Evolutionary conservation across 2,797 vertebrate genomes (phyloP), one percentile per base, ranked within the genome.

Genomic region (Loriculus beryllinus): DNA sequence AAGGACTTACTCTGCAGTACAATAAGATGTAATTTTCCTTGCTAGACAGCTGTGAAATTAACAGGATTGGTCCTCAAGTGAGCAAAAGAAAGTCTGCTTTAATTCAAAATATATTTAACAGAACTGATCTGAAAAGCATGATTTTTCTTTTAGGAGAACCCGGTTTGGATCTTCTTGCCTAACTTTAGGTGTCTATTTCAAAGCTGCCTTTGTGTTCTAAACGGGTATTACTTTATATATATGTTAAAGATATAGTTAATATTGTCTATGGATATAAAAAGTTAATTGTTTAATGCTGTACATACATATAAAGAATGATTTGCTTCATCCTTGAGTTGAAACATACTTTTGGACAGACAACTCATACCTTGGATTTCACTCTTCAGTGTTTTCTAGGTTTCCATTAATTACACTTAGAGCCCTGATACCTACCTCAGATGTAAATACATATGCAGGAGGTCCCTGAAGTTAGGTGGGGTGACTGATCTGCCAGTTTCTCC

Each of bases 401-500:
- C 31, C 39, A 29, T 8, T 78, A 65, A 69, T 76, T 89, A n/a
- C 25, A 35, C 29, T 67, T 40, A 67, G 63, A 83, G 29, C 49
- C 65, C 83, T 39, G 28, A 23, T 91, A 35, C 25, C 62, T 63
- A 18, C 42, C 59, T 90, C 42, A 63, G 80, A 56, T 88, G 77
- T 86, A 82, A 89, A 95, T 90, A 62, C 69, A 69, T 54, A 65
- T 79, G 72, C 90, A 93, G 82, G 79, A 91, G 82, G 69, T 56
- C 90, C 33, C 69, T 82, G 64, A 70, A 92, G 60, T 65, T 67
- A 56, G 82, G 62, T 91, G 87, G 85, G 93, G 96, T 96, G 95
- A 95, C 71, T 96, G 90, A 93, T 90, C 93, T 96, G 94, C 94
- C 88, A 90, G 88, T 91, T 92, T 83, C 93, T 90, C 63, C 85